Evolutionary conservation across 2,888 invertebrate species (phyloP), one percentile per base, ranked within the genome.

Genomic region (Omphaloscelis lunosa): DNA sequence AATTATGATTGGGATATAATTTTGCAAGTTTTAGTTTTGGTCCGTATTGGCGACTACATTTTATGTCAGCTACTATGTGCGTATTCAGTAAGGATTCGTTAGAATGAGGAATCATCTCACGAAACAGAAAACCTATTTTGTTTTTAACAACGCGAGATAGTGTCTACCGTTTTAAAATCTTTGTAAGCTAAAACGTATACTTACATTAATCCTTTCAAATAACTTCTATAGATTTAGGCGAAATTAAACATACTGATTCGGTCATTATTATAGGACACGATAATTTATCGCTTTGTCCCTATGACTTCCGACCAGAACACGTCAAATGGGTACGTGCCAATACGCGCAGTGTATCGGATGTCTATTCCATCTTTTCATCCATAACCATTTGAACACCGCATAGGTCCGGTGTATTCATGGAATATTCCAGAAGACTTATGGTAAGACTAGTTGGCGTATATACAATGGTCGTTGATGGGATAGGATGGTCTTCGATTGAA

Each of bases 311-410:
- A 72, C 77, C 72, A 61, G n/a, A 68, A 71, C 86, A 77, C 9
- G 59, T 61, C 68, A 65, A 61, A 72, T 83, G 83, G 86, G 86
- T 34, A 15, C 39, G 11, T 66, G 83, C 86, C 83, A 83, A 74
- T 63, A 77, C 68, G 51, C 73, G 39, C 62, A 58, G 39, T 51
- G 56, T 83, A 78, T 79, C 79, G 79, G 74, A 74, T 68, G 73
- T 76, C 48, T 61, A 76, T 82, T 76, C 48, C 65, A 76, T 82
- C 82, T 83, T 71, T 83, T 77, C 79, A 78, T 79, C 83, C 62
- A 83, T 78, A 83, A 78, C 84, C 84, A 86, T 86, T 83, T 83
- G 74, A 65, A 65, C 72, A 72, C 72, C 53, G 20, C 59, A 68
- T 67, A 69, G 66, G 29, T 71, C 59, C 34, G 62, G 48, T 67